These are phyloP conservation scores for Naso thynnoides DNA, from an alignment of 2,797 vertebrate genomes.

Conservation along the genomic window DNA sequence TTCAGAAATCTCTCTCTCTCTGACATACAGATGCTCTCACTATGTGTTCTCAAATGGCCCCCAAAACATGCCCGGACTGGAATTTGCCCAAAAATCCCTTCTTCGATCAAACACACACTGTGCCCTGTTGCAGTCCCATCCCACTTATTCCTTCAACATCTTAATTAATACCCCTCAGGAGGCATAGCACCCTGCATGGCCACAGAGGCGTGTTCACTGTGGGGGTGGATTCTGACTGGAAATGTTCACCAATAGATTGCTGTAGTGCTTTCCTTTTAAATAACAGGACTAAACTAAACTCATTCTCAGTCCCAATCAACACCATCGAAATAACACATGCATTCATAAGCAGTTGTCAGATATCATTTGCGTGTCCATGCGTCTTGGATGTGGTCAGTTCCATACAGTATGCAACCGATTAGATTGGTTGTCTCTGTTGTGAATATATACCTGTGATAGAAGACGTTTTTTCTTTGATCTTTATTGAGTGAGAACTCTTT, in stretches of 20 bases:
- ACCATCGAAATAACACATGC: constrained; percentile 36
- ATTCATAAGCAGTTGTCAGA: constrained; percentile 37
- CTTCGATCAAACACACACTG: constrained; percentile 75
- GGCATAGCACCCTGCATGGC: constrained; percentile 67
- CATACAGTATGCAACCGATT: neutral
- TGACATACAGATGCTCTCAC: constrained; percentile 55
- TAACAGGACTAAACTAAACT: constrained; percentile 28
- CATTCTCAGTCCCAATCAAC: constrained; percentile 55
- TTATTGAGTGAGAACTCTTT: too few species aligned
- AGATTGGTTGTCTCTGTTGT: neutral
- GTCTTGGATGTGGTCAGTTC: neutral
- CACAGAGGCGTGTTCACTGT: constrained; percentile 30
- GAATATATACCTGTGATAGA: too few species aligned
- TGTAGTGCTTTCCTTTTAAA: constrained; percentile 46
- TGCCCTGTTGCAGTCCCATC: constrained; percentile 62
- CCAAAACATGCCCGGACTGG: constrained; percentile 88
- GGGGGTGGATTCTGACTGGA: constrained; percentile 36
- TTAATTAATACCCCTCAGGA: constrained; percentile 90
- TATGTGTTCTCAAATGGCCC: constrained; percentile 61
- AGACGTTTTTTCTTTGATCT: too few species aligned
- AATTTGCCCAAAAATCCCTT: constrained; percentile 74
- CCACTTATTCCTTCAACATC: constrained; percentile 74
- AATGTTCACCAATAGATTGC: constrained; percentile 47
- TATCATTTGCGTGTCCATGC: neutral
- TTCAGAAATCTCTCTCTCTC: constrained; percentile 39